Evolutionary conservation across 2,113 vertebrate genomes (phyloP), one percentile per base, ranked within the genome.

Genomic region (Leptosomus discolor): DNA sequence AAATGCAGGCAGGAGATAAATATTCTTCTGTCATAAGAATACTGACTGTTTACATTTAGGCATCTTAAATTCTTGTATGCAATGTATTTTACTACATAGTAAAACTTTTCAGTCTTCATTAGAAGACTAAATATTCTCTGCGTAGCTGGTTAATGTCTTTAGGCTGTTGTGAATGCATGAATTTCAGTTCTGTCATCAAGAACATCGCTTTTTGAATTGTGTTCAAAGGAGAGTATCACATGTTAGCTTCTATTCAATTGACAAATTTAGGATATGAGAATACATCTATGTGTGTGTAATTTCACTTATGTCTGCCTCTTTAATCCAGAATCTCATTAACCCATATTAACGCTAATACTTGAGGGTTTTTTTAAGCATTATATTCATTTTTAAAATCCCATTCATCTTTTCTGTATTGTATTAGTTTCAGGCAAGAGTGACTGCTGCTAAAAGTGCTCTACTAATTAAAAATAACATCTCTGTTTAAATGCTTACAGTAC

Each of bases 371-470:
- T 54, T 4, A 80, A 90, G 37, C 4, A 27, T 73, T 85, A 16
- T 48, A 51, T 24, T 88, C 71, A 12, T 3, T 12, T 71, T 9
- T 7, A 23, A 6, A 61, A 3, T 0, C 6, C 5, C 1, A 6
- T 3, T 78, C 5, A 5, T 78, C 18, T 17, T 63, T 94, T 86
- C 48, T 85, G 12, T 70, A 16, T 58, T 79, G 4, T 45, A 30
- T 71, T 12, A 34, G 20, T 85, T 71, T 75, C 39, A 73, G 81
- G 29, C 37, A 88, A 26, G 43, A 75, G 13, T 64, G 37, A 50
- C 32, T 1, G 4, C 27, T 85, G 18, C 7, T 50, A 4, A 19
- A 71, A 70, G 18, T 1, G 2, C 43, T 78, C 29, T 50, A 46
- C 64, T 90, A 71, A 54, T 81, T 73, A 67, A 53, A 78, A 85